A percentile compares a stretch with the other conserved stretches of the same genome.
These are phyloP conservation scores for Anorthoa munda DNA, from an alignment of 2,888 invertebrate genomes.

Conservation along the genomic window DNA sequence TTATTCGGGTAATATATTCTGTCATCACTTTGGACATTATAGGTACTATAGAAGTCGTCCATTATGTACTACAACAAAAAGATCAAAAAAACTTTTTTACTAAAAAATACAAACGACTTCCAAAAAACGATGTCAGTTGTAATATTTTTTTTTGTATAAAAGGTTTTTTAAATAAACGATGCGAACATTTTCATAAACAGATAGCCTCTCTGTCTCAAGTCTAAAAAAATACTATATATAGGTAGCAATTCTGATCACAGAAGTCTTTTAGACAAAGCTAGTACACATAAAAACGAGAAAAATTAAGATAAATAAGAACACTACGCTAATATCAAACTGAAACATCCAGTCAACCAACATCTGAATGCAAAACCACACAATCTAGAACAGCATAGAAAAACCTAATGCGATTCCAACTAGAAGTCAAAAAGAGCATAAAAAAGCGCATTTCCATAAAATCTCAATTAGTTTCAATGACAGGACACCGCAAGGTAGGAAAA, in stretches of 20 bases:
- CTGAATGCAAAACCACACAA: conserved; percentile 16
- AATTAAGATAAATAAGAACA: background rate
- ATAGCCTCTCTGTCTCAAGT: too few species aligned
- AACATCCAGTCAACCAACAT: background rate
- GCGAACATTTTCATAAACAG: too few species aligned
- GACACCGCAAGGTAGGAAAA: conserved; percentile 45
- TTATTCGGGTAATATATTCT: too few species aligned
- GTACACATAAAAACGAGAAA: background rate
- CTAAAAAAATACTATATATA: too few species aligned
- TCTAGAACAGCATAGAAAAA: conserved; percentile 18
- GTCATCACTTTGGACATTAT: too few species aligned
- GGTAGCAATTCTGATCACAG: background rate
- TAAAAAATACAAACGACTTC: too few species aligned
- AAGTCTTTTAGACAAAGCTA: background rate
- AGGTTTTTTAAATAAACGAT: too few species aligned
- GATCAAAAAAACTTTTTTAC: too few species aligned
- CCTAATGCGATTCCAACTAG: conserved; percentile 29
- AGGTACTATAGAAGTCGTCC: too few species aligned
- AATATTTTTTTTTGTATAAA: too few species aligned
- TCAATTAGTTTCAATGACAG: conserved; percentile 65
- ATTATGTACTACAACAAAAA: too few species aligned
- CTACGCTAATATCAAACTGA: background rate
- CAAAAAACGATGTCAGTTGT: too few species aligned
- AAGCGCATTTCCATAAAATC: conserved; percentile 59
- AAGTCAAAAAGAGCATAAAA: conserved; percentile 33